phyloP scores from a whole-genome alignment of 92 coral and sea anemone genomes.

The Bergia sp. region DNA sequence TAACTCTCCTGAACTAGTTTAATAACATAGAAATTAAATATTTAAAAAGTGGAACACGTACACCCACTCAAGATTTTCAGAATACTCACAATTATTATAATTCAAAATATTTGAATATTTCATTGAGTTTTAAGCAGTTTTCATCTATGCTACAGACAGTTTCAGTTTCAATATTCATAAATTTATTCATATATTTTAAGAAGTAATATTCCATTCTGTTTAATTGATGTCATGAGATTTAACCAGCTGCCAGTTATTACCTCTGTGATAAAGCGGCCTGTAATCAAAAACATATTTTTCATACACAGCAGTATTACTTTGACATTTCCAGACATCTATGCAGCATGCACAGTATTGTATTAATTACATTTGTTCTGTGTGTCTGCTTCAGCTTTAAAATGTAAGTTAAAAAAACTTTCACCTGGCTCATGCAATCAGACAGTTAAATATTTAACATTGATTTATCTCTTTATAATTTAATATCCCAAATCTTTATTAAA shows the following conservation, averaged over 20 bases:
- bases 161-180: background rate
- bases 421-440: background rate
- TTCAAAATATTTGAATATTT: conserved; percentile 18
- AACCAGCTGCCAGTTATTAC: conserved; percentile 18
- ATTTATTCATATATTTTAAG: background rate
- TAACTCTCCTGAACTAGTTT: background rate
- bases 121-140: conserved; percentile 7
- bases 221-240: background rate
- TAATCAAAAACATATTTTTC: background rate
- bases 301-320: background rate
- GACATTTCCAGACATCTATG: too few relatives aligned
- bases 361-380: too few relatives aligned
- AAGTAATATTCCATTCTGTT: background rate
- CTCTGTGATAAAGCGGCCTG: background rate
- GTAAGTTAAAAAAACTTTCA: background rate
- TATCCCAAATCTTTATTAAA: background rate
- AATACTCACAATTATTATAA: background rate
- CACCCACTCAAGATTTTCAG: background rate
- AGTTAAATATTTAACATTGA: too few relatives aligned
- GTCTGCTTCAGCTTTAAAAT: background rate
- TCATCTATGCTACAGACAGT: conserved; percentile 10
- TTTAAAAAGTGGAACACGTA: background rate
- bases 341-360: background rate
- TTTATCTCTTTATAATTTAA: background rate
- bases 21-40: background rate